A percentile compares a stretch with the other conserved stretches of the same genome.
Conservation (phyloP, 2,797 vertebrate species). For the Microctenopoma lineatum region DNA sequence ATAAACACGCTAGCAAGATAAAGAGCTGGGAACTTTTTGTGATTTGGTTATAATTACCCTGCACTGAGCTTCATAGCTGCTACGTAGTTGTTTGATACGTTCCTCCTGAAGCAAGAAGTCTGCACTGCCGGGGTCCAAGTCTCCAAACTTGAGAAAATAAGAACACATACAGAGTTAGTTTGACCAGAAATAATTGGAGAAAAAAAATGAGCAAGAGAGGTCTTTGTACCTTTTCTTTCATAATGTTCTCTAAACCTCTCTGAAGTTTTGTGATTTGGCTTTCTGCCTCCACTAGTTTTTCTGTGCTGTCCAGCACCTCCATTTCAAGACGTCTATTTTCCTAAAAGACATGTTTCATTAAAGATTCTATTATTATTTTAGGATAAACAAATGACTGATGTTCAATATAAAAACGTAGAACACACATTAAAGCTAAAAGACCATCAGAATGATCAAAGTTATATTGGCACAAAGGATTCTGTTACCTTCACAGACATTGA, state of each 20-base stretch:
- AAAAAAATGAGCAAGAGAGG: neutral
- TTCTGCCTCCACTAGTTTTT: constrained; percentile 87
- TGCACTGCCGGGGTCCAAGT: constrained; percentile 89
- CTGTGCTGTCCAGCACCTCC: constrained; percentile 89
- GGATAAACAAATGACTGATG: neutral
- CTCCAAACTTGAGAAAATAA: constrained; percentile 87
- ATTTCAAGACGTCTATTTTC: constrained; percentile 92
- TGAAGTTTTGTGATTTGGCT: constrained; percentile 89
- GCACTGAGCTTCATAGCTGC: constrained; percentile 90
- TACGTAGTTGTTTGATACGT: constrained; percentile 87
- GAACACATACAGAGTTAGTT: neutral
- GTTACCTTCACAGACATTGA: constrained; percentile 91
- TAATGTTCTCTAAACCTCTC: constrained; percentile 87
- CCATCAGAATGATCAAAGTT: neutral
- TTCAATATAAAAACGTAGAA: neutral
- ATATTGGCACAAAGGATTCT: neutral
- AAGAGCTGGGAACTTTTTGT: neutral
- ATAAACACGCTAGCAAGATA: neutral
- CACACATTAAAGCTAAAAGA: neutral
- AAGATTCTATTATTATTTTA: neutral
- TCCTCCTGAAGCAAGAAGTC: constrained; percentile 95
- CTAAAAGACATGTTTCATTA: constrained; percentile 67
- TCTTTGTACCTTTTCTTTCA: constrained; percentile 89
- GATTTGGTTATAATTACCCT: constrained; percentile 80
- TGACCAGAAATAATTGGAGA: neutral